Evolutionary conservation across 2,797 vertebrate species (phyloP), one percentile per base, ranked within the genome.

Genomic region (Numenius phaeopus): DNA sequence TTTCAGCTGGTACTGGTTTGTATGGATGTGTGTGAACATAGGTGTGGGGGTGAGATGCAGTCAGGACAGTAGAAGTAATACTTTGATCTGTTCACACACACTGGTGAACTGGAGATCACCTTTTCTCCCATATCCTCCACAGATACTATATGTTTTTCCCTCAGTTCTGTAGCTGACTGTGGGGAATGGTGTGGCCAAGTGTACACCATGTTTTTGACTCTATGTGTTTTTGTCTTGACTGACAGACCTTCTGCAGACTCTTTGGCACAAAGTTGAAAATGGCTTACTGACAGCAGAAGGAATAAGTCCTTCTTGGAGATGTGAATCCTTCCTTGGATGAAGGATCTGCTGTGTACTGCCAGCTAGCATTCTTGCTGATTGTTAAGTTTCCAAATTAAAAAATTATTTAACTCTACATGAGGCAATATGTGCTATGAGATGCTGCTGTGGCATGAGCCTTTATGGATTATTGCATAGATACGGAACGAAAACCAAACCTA

Each of bases 321-420:
- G 65, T 65, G 81, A 95, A 92, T 92, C 70, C 80, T 89, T 85
- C 75, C 82, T 94, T 97, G 94, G 96, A 93, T 89, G 73, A 62
- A 87, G 47, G 70, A 94, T 40, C 64, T 97, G 82, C 69, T 94
- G 29, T 89, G 76, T 92, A 89, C 82, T 97, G 95, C 89, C 94
- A 97, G 91, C 84, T 65, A 94, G 65, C 82, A 89, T 96, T 95
- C 92, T 96, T 97, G 90, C 88, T 94, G 94, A 91, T 77, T 70
- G 40, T 87, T 80, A 90, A 64, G 32, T 91, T 95, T 97, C 94
- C 82, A 91, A 94, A 94, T 94, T 75, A 89, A 94, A 94, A 92
- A 73, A 80, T 49, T 1, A 61, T 91, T 96, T 94, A 75, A 89
- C 64, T 95, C 75, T 92, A 57, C 40, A 34, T 54, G 47, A 71